These are phyloP conservation scores for Latrodectus geometricus DNA, from an alignment of 1,140 invertebrate species.

Conservation along the genomic window DNA sequence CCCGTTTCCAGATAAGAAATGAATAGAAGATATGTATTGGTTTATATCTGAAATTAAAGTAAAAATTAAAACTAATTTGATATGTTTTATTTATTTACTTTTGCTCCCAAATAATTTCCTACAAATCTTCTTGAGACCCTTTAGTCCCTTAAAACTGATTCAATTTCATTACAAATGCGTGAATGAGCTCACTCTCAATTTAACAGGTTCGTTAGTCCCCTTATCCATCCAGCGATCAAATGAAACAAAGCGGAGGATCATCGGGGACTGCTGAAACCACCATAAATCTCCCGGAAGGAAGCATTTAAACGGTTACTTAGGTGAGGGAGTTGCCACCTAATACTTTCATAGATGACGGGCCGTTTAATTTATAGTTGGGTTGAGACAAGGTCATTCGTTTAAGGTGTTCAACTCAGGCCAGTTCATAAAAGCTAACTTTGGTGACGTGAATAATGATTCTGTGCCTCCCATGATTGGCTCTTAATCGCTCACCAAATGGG, in stretches of 20 bases:
- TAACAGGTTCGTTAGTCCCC: neutral
- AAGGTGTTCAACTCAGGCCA: constrained; percentile 31
- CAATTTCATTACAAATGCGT: no score
- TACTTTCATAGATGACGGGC: constrained; percentile 31
- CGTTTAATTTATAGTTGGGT: constrained; percentile 55
- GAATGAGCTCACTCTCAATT: no score
- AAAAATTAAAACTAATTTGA: no score
- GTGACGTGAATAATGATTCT: constrained; percentile 54
- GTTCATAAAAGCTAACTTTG: constrained; percentile 57
- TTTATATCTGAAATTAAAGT: no score
- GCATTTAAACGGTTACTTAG: constrained; percentile 46
- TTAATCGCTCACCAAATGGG: constrained; percentile 60
- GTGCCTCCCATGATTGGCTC: constrained; percentile 45
- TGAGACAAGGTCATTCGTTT: constrained; percentile 49
- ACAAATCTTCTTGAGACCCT: no score
- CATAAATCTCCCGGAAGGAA: constrained; percentile 59
- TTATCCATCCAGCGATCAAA: neutral
- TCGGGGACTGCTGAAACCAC: constrained; percentile 49
- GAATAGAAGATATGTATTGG: no score
- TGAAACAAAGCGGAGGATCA: neutral
- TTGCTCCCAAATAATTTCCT: no score
- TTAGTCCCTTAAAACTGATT: no score
- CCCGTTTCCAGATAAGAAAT: no score
- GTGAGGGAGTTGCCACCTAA: constrained; percentile 24
- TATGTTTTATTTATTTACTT: no score